Evolutionary conservation across 1,140 invertebrate species (phyloP).

Genomic region (Aethina tumida): DNA sequence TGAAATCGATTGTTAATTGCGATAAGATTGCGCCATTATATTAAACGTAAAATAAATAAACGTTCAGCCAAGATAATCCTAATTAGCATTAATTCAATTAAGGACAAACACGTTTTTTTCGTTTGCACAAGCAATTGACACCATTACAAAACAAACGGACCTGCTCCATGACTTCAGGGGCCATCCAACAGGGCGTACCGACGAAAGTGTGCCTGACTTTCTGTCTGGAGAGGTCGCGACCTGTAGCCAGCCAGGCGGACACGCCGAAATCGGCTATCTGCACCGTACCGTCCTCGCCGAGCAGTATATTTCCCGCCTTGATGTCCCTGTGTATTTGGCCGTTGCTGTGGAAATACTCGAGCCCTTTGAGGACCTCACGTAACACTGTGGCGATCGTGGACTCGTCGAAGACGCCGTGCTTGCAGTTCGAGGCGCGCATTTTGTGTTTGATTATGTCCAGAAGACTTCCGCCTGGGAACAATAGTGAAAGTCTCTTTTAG

Average conservation of each 20-base stretch:
- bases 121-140: neutral
- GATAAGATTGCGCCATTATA: too few species aligned
- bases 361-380: slow-evolving; percentile 94
- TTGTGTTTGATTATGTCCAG: slow-evolving; percentile 97
- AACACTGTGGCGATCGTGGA: slow-evolving; percentile 96
- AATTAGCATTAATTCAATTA: slow-evolving; percentile 1
- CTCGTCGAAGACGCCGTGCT: slow-evolving; percentile 96
- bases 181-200: slow-evolving; percentile 99
- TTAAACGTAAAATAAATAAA: neutral
- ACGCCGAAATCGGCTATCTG: slow-evolving; percentile 96
- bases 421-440: slow-evolving; percentile 82
- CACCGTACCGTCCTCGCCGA: slow-evolving; percentile 96
- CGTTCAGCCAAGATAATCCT: neutral
- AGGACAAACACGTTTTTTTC: neutral
- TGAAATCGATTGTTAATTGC: too few species aligned
- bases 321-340: slow-evolving; percentile 98
- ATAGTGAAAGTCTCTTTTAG: neutral
- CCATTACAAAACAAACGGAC: slow-evolving; percentile 10
- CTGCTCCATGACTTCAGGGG: slow-evolving; percentile 61
- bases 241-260: slow-evolving; percentile 85
- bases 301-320: slow-evolving; percentile 95
- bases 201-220: slow-evolving; percentile 96
- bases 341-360: slow-evolving; percentile 98
- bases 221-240: slow-evolving; percentile 84
- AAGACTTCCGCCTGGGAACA: slow-evolving; percentile 66